These are phyloP conservation scores for Raja brachyura DNA, from an alignment of 2,113 vertebrate genomes.

Conservation along the genomic window DNA sequence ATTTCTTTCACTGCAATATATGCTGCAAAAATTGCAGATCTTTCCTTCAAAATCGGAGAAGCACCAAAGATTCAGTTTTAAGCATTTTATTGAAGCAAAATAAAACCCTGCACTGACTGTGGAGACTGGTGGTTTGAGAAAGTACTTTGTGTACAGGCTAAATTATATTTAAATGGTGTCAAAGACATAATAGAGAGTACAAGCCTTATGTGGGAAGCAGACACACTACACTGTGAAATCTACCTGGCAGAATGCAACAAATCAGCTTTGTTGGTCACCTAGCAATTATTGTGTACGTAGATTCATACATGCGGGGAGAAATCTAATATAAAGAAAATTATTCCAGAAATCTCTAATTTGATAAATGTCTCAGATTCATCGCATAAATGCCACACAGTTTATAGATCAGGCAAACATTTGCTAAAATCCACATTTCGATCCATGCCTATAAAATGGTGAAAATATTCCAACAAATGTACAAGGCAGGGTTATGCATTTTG, in stretches of 20 bases:
- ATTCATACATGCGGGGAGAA: not conserved
- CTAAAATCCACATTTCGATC: not conserved
- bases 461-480: not conserved
- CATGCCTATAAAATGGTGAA: not conserved
- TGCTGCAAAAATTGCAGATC: not conserved
- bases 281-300: not conserved
- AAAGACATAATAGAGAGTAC: slow-evolving; percentile 37
- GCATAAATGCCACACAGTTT: not conserved
- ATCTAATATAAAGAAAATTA: not conserved
- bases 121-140: not conserved
- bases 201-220: slow-evolving; percentile 35
- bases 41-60: not conserved
- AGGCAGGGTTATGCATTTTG: not conserved
- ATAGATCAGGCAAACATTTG: not conserved
- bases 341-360: not conserved
- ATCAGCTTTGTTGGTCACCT: not conserved
- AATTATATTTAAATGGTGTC: slow-evolving; percentile 46
- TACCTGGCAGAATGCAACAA: slow-evolving; percentile 40
- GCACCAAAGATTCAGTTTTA: not conserved
- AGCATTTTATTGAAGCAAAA: not conserved
- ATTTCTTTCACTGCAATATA: not conserved
- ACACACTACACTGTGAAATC: slow-evolving; percentile 38
- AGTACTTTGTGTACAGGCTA: slow-evolving; percentile 40
- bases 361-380: not conserved
- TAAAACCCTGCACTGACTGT: not conserved